A percentile compares a stretch with the other conserved stretches of the same genome.
Conservation (phyloP, 2,888 invertebrate species). For the Xestia sexstrigata region DNA sequence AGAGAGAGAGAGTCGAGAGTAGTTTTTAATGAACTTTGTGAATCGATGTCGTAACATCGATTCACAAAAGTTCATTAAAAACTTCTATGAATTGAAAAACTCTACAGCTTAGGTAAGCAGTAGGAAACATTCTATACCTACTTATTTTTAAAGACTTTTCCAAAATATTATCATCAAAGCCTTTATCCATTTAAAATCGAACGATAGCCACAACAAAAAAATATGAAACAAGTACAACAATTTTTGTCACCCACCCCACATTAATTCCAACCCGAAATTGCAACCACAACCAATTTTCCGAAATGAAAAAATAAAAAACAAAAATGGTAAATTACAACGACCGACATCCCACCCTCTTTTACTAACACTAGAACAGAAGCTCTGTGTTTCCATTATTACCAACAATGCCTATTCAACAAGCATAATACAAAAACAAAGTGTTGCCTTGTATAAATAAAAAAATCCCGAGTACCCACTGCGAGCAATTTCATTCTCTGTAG, state of each 20-base stretch:
- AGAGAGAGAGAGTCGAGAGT: too few relatives aligned
- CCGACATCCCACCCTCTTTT: conserved; percentile 30
- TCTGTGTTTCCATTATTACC: conserved; percentile 57
- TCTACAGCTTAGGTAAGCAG: neutral
- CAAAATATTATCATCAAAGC: neutral
- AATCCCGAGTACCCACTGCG: conserved; percentile 76
- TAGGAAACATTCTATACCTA: neutral
- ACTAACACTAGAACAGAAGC: conserved; percentile 51
- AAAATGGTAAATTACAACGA: conserved; percentile 37
- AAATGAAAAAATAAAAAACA: conserved; percentile 10
- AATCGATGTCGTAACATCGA: too few relatives aligned
- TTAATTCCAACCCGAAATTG: conserved; percentile 36
- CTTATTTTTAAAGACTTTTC: neutral
- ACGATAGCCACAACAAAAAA: neutral
- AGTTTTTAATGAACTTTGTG: too few relatives aligned
- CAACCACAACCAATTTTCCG: neutral
- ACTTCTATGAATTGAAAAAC: neutral
- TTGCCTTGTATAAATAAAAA: conserved; percentile 78
- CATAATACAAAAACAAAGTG: conserved; percentile 81
- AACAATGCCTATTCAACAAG: conserved; percentile 67
- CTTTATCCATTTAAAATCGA: neutral
- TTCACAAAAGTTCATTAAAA: neutral
- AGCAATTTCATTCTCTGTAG: conserved; percentile 88
- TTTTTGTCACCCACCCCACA: conserved; percentile 5
- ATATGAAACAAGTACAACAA: neutral